Percentiles rank a stretch among this genome's conserved stretches.
phyloP scores from a whole-genome alignment of 2,888 invertebrate genomes.

The Biston betularia region DNA sequence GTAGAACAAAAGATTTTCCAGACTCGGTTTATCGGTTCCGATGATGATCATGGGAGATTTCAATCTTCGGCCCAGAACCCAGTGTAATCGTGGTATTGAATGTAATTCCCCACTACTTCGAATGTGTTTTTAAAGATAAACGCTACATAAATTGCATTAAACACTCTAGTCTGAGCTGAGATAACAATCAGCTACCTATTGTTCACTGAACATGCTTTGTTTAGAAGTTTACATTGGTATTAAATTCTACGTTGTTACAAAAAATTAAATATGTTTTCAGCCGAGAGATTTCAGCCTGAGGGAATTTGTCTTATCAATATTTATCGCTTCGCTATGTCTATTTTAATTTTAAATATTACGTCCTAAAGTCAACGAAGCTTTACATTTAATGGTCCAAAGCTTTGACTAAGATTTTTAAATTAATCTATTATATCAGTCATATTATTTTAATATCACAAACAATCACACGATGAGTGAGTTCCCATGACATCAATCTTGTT shows the following conservation, averaged over 20 bases:
- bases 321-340: slow-evolving; percentile 1
- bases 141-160: slow-evolving; percentile 15
- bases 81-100: slow-evolving; percentile 17
- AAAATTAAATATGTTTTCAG: not conserved
- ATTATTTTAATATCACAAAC: slow-evolving; percentile 15
- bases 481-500: slow-evolving; percentile 79
- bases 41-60: slow-evolving; percentile 21
- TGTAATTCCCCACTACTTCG: slow-evolving; percentile 6
- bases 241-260: not conserved
- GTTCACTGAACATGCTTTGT: slow-evolving; percentile 26
- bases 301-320: not conserved
- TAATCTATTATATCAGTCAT: not conserved
- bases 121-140: slow-evolving; percentile 16
- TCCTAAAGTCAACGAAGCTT: not conserved
- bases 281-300: not conserved
- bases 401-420: not conserved
- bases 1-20: slow-evolving; percentile 2
- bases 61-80: slow-evolving; percentile 9
- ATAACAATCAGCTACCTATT: slow-evolving; percentile 24
- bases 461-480: slow-evolving; percentile 70
- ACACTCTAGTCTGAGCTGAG: slow-evolving; percentile 10
- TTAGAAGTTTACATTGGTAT: slow-evolving; percentile 20
- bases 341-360: not conserved
- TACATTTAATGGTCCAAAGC: not conserved
- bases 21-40: not conserved